phyloP scores from a whole-genome alignment of 2,113 vertebrate genomes.

The Mastomys natalensis region DNA sequence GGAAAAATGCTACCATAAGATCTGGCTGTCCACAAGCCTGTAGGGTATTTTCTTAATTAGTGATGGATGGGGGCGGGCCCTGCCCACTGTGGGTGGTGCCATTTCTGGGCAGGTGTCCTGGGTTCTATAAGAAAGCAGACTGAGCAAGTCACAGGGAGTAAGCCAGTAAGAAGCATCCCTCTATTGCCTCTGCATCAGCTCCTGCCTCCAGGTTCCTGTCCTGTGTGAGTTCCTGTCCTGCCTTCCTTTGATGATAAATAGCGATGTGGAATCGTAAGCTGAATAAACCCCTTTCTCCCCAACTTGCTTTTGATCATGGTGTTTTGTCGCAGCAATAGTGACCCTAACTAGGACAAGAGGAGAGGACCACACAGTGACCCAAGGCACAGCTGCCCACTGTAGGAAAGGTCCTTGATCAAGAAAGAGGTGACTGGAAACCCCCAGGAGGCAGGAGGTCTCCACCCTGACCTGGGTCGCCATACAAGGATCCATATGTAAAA shows the following conservation, averaged over 20 bases:
- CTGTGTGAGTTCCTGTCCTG: neutral
- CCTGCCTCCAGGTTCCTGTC: neutral
- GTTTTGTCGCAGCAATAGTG: neutral
- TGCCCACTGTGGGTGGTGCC: neutral
- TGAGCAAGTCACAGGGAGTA: neutral
- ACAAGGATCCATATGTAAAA: rapidly evolving
- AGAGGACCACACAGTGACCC: neutral
- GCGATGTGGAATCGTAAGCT: neutral
- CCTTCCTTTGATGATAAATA: neutral
- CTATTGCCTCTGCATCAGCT: neutral
- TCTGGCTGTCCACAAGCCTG: neutral
- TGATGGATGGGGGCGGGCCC: neutral
- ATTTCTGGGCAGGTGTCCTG: neutral
- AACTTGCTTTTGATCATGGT: neutral
- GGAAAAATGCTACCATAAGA: neutral
- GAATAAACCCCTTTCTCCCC: neutral
- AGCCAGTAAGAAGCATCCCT: neutral
- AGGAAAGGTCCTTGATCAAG: neutral
- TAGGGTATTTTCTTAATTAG: neutral
- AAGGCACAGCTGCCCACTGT: neutral
- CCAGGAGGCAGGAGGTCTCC: rapidly evolving
- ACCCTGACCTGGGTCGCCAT: neutral
- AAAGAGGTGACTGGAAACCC: rapidly evolving
- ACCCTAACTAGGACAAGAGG: neutral
- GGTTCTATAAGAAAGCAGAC: neutral